Evolutionary conservation across 2,113 vertebrate species (phyloP), one percentile per base, ranked within the genome.

Genomic region (Sclerurus mexicanus): DNA sequence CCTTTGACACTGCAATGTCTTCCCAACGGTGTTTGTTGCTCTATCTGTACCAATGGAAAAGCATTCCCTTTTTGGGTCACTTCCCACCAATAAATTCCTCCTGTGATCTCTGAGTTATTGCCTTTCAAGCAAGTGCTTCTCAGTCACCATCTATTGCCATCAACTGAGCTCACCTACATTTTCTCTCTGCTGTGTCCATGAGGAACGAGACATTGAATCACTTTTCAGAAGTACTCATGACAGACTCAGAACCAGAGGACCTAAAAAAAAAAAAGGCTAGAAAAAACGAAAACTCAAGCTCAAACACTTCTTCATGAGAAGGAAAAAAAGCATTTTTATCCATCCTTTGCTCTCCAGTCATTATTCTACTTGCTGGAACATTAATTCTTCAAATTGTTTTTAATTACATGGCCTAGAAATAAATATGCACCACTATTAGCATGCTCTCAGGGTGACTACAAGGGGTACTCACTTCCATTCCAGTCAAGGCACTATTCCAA

Each of bases 401-500:
- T 76, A 88, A 96, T 96, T 95, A 91, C 87, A 85, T 9, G 44
- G 90, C 69, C 88, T 76, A 89, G 93, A 97, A 96, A 95, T 93
- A 94, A 95, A 80, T 86, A 93, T 78, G 75, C 91, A 69, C 84
- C 85, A 72, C 74, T 91, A 92, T 95, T 97, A 96, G 67, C 89
- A 82, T 28, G 74, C 90, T 96, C 76, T 93, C 49, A 72, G 87
- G 80, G 47, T 96, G 86, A 97, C 83, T 75, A 91, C 53, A 93
- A 95, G 89, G 79, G 83, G 15, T 83, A 37, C 68, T 91, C 72
- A 64, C 94, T 96, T 96, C 96, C 93, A 82, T 87, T 96, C 90
- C 95, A 97, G 66, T 79, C 93, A 98, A 97, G 75, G 63, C 60
- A 91, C n/a, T 93, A 90, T 93, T 95, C 95, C 89, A 97, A 97